Evolutionary conservation across 2,113 vertebrate genomes (phyloP).

Genomic region (Coptodon rendalli): DNA sequence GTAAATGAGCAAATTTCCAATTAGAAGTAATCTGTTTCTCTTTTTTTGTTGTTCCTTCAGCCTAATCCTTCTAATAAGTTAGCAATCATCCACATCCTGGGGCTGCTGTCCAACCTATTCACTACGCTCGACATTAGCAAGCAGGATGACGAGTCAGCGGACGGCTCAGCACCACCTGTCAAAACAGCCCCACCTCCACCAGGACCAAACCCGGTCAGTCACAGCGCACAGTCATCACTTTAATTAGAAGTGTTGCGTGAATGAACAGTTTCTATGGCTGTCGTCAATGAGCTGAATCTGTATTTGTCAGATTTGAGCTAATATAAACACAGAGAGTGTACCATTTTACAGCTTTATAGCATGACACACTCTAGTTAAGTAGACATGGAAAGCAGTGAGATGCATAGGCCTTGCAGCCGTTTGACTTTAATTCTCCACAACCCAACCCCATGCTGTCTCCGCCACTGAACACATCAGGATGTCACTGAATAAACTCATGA

Average conservation of each 20-base stretch:
- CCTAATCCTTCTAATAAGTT: conserved; percentile 97
- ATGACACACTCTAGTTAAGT: neutral
- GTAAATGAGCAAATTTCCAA: neutral
- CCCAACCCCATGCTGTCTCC: neutral
- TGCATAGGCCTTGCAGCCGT: neutral
- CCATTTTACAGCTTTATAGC: neutral
- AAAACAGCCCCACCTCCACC: conserved; percentile 85
- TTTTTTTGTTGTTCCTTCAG: conserved; percentile 66
- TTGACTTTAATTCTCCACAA: neutral
- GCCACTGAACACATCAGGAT: neutral
- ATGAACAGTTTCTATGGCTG: neutral
- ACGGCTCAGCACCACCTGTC: conserved; percentile 77
- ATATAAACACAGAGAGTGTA: neutral
- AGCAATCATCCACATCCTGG: conserved; percentile 97
- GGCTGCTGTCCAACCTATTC: conserved; percentile 95
- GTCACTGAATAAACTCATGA: neutral
- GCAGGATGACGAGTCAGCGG: conserved; percentile 88
- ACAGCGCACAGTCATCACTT: neutral
- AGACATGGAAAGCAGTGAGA: neutral
- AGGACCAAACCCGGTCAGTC: conserved; percentile 93
- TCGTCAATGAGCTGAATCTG: neutral
- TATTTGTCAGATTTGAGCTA: neutral
- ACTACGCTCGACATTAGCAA: conserved; percentile 96
- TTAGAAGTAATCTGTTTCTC: neutral
- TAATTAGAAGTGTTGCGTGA: neutral